Evolutionary conservation across 1,140 invertebrate genomes (phyloP), one percentile per base, ranked within the genome.

Genomic region (Bombyx mandarina): DNA sequence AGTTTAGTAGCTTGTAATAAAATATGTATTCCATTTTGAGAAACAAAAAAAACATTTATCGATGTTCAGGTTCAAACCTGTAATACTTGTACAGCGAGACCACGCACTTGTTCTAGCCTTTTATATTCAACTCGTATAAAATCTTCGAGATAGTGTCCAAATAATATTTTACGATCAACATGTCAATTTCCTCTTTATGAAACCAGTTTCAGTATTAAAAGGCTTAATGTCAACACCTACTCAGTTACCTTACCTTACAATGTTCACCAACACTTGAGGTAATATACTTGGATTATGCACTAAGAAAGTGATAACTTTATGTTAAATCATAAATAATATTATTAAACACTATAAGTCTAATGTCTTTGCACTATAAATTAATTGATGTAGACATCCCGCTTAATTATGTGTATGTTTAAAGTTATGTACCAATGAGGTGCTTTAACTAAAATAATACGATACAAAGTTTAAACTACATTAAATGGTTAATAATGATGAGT

Each of bases 221-320:
- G 42, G 45, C 47, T 50, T 44, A 43, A 59, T 42, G 57, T 54
- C 51, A 46, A 54, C 26, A 53, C 52, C 50, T 42, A 43, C 35
- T 49, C 35, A 26, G 45, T 52, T 6, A 18, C 35, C 10, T 18
- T 35, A 60, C 50, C 57, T 46, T 59, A 57, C 57, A 22, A 57
- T 62, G 58, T 60, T 62, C 60, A 35, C 26, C 26, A 35, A 22
- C 18, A 52, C 42, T 52, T 52, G 51, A 35, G 26, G 26, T 35
- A 35, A 35, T 35, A 35, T 35, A 35, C 26, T 35, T 35, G 26
- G 26, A 35, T 35, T 35, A 35, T 35, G 26, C 26, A 35, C 0
- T 35, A 35, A 35, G 26, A 35, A 35, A 35, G 26, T 35, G 26
- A 35, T 35, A 35, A 35, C 4, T 35, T 35, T 35, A 35, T 35